Base-by-base conservation (phyloP, 2,113 vertebrate genomes). In the Reinhardtius hippoglossoides region DNA sequence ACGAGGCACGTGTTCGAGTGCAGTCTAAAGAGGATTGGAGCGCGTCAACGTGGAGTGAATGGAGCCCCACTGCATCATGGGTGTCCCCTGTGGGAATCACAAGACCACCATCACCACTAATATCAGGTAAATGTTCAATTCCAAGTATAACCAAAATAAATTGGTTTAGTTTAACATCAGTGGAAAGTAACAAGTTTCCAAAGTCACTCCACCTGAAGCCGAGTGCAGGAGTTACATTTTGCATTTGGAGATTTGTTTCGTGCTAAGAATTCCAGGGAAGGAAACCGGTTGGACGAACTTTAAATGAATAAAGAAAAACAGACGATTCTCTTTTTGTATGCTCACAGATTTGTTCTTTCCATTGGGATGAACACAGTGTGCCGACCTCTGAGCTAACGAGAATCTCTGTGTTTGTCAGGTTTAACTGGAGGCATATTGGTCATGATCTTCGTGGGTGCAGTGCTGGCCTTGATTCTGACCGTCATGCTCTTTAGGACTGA, bases 61-160 rank as follows among this genome's bases (percentile, higher is more conserved):
- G 93, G 93, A 72, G 92, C 71, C 77, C 74, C 20, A 52, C 16
- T 8, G 44, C n/a, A 54, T 69, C 82, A 8, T 92, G 89, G 93
- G 42, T 26, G 16, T 88, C 91, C 2, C 1, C 3, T 1, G n/a
- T 67, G 0, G 88, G 85, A 50, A 0, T 0, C n/a, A 5, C 21
- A 1, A 74, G 66, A 37, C 20, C 23, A 42, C 9, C 46, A 31
- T 5, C 40, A 46, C 3, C 18, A 16, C 26, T 1, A 2, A 20
- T 0, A 54, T 0, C 55, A 78, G 82, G 74, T 81, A 55, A 31
- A 35, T 26, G 35, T 23, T 13, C 0, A 31, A 31, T 31, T 1
- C 3, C 15, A 62, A 65, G 44, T 75, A 10, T 52, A 1, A 70
- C 46, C 9, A 44, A 18, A 52, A 50, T 18, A 40, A 50, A 7